Evolutionary conservation across 2,113 vertebrate species (phyloP).

Genomic region (Psilopsiagon aymara): DNA sequence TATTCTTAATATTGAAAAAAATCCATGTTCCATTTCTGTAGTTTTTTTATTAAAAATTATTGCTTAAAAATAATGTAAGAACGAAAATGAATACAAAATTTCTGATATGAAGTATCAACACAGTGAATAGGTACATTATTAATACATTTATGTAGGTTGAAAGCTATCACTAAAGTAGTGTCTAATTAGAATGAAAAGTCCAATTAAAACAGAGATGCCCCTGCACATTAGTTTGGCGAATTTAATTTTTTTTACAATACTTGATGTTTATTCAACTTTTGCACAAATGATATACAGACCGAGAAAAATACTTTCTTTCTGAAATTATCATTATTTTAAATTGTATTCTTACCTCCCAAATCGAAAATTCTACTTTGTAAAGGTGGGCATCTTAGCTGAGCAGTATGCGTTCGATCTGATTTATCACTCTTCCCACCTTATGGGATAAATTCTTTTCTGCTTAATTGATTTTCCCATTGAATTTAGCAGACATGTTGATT

Average conservation of each 20-base stretch:
- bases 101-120: background rate
- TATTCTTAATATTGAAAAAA: background rate
- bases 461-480: background rate
- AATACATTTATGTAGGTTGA: background rate
- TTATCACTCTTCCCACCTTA: background rate
- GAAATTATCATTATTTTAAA: background rate
- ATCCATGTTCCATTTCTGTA: background rate
- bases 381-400: background rate
- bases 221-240: background rate
- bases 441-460: background rate
- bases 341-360: background rate
- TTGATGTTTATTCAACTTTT: background rate
- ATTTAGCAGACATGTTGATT: background rate
- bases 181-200: background rate
- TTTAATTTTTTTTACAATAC: background rate
- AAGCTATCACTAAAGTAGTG: background rate
- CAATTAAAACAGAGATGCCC: background rate
- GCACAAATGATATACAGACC: background rate
- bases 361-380: background rate
- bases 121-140: background rate
- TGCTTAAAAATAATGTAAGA: constrained; percentile 2
- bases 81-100: background rate
- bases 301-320: background rate
- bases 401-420: background rate
- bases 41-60: background rate